Base-by-base conservation (phyloP, 2,113 vertebrate species). In the Pterocles gutturalis region DNA sequence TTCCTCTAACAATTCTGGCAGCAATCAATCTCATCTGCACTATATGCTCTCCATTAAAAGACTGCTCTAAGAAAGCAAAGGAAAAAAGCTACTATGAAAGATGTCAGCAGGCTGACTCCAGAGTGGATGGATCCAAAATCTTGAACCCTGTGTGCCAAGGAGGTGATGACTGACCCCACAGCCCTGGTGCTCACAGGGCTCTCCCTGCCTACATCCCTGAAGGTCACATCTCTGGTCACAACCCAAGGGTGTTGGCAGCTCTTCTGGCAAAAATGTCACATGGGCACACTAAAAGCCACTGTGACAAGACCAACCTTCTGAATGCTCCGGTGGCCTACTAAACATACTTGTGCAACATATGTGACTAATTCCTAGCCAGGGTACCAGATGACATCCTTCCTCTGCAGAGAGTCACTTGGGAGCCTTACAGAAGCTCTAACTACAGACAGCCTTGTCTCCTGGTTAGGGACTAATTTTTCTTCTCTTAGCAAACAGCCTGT, bases 1-100 rank as follows among this genome's bases (percentile, higher is more conserved):
- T 88, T 94, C 64, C 65, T 64, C n/a, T 89, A 70, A 72, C 34
- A 36, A 53, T 55, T 85, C 57, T 91, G 64, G 41, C 26, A 92
- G 33, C 31, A 21, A 64, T 36, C 24, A 91, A n/a, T 58, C 13
- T 66, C 38, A 26, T 38, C 26, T 49, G 36, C 66, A 70, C 22
- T 14, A 7, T 58, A 33, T 90, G 70, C 45, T 69, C 43, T 34
- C 21, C 29, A 36, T 77, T 66, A 80, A 73, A 60, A 45, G 24
- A 34, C 6, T 25, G 15, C n/a, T 70, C 41, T 49, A 83, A 45
- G 31, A 87, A 84, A 79, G 4, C 9, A 71, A 71, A 75, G 15
- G 17, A 20, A 25, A 88, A 89, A 70, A 58, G 12, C 20, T 13
- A 8, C 54, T 49, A 6, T 7, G 18, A 71, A 91, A 87, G 21